Percentiles rank a stretch among this genome's conserved stretches.
These are phyloP conservation scores for Parambassis ranga DNA, from an alignment of 2,797 vertebrate species.

Conservation along the genomic window DNA sequence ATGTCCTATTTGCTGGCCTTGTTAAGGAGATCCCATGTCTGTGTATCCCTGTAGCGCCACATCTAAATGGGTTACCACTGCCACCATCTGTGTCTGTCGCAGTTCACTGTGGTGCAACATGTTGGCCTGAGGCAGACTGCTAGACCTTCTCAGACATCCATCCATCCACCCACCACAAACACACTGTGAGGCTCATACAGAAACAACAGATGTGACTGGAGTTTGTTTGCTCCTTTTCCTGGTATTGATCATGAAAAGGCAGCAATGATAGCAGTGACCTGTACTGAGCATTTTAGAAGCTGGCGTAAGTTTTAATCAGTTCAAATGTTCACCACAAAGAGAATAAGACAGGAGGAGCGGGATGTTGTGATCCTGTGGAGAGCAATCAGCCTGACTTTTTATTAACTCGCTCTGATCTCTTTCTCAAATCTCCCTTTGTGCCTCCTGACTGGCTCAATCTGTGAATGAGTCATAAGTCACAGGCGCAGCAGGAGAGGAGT, in stretches of 20 bases:
- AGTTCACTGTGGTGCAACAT: conserved; percentile 49
- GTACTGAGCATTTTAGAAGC: neutral
- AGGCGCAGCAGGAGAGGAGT: conserved; percentile 32
- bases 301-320: neutral
- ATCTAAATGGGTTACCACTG: conserved; percentile 60
- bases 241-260: conserved; percentile 15
- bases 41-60: conserved; percentile 29
- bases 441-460: conserved; percentile 48
- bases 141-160: conserved; percentile 20
- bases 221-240: conserved; percentile 31
- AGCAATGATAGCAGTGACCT: neutral
- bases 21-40: conserved; percentile 30
- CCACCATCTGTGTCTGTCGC: conserved; percentile 34
- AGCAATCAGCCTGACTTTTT: conserved; percentile 27
- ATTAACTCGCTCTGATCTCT: conserved; percentile 44
- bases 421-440: conserved; percentile 45
- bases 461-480: conserved; percentile 57
- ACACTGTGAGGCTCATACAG: conserved; percentile 16
- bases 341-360: neutral
- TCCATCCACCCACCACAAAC: conserved; percentile 30
- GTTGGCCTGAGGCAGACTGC: conserved; percentile 48
- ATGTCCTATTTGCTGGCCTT: conserved; percentile 54
- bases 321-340: neutral
- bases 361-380: conserved; percentile 2
- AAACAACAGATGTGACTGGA: conserved; percentile 21